Conservation (phyloP, 2,797 vertebrate species). For the Gadopsis bispinosus region DNA sequence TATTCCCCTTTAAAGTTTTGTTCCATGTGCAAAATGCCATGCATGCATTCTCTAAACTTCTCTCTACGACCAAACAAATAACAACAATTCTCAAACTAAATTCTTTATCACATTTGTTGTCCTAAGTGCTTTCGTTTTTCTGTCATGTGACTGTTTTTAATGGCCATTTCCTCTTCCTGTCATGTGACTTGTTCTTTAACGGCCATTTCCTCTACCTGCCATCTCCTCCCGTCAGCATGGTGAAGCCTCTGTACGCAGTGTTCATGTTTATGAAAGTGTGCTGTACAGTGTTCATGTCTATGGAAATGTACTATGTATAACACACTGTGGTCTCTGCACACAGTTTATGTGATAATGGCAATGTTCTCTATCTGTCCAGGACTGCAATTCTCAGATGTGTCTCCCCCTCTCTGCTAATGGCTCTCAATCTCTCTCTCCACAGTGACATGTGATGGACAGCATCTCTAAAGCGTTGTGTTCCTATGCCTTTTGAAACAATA, state of each 20-base stretch:
- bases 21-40: conserved; percentile 93
- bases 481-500: conserved; percentile 79
- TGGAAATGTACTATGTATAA: conserved; percentile 77
- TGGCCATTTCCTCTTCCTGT: conserved; percentile 86
- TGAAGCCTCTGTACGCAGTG: conserved; percentile 90
- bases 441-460: conserved; percentile 84
- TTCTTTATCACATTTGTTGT: conserved; percentile 91
- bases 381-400: conserved; percentile 73
- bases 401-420: conserved; percentile 84
- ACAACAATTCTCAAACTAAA: conserved; percentile 84
- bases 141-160: conserved; percentile 85
- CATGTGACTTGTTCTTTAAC: conserved; percentile 85
- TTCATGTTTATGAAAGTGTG: conserved; percentile 87
- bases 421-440: conserved; percentile 88
- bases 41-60: conserved; percentile 93
- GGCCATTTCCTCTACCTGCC: conserved; percentile 87
- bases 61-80: conserved; percentile 87
- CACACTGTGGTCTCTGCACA: conserved; percentile 79
- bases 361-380: conserved; percentile 75
- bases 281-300: conserved; percentile 86
- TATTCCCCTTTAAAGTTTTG: conserved; percentile 95
- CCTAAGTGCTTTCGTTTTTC: conserved; percentile 88
- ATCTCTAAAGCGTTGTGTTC: conserved; percentile 84
- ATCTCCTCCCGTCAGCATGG: conserved; percentile 90
- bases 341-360: conserved; percentile 82